Percentiles rank a stretch among this genome's conserved stretches.
These are phyloP conservation scores for Parazoanthus darwini DNA, from an alignment of 92 coral and sea anemone species.

Conservation along the genomic window DNA sequence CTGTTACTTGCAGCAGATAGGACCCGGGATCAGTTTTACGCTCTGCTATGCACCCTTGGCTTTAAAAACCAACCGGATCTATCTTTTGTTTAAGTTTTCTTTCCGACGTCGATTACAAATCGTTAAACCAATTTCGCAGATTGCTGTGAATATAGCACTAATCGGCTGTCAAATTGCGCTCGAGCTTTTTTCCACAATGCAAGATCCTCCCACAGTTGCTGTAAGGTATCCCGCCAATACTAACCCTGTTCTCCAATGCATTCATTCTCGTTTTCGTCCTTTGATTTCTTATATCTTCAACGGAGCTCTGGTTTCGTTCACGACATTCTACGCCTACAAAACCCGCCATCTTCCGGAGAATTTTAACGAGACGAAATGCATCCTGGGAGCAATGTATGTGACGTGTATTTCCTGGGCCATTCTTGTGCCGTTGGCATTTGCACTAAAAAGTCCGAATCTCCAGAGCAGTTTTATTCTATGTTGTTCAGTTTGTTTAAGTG, in stretches of 20 bases:
- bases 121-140: slow-evolving; percentile 32
- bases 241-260: slow-evolving; percentile 34
- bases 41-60: slow-evolving; percentile 38
- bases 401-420: slow-evolving; percentile 38
- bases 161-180: slow-evolving; percentile 36
- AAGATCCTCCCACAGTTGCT: slow-evolving; percentile 40
- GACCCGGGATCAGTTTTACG: slow-evolving; percentile 31
- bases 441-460: slow-evolving; percentile 24
- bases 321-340: slow-evolving; percentile 34
- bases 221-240: slow-evolving; percentile 15
- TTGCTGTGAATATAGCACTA: slow-evolving; percentile 35
- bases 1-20: slow-evolving; percentile 39
- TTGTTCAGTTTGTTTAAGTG: slow-evolving; percentile 28
- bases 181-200: slow-evolving; percentile 26
- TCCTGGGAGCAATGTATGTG: slow-evolving; percentile 40
- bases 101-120: slow-evolving; percentile 37
- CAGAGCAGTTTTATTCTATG: slow-evolving; percentile 30
- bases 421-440: slow-evolving; percentile 36
- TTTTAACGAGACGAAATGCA: slow-evolving; percentile 36
- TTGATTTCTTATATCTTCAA: slow-evolving; percentile 34
- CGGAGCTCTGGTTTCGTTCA: slow-evolving; percentile 29
- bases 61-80: slow-evolving; percentile 40
- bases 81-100: slow-evolving; percentile 38
- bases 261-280: slow-evolving; percentile 35
- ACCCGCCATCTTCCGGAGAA: slow-evolving; percentile 44